Base-by-base conservation (phyloP, 2,888 invertebrate genomes). In the Entomobrya multifasciata region DNA sequence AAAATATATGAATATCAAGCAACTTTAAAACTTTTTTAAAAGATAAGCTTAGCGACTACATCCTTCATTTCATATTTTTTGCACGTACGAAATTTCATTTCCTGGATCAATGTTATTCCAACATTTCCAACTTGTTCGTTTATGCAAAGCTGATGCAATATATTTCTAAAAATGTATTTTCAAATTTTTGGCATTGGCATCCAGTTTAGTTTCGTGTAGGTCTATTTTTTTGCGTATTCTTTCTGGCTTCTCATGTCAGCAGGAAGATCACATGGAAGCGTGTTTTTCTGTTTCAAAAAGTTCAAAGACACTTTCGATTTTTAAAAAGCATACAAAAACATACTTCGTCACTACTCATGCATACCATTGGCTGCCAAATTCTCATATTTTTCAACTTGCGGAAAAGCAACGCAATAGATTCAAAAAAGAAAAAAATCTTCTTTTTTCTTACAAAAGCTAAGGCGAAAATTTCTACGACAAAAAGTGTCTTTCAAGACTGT, bases 251-350 rank as follows among this genome's bases (percentile, higher is more conserved):
- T n/a, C 60, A 60, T 36, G 4, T 36, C 5, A 27, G 6, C 22
- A 27, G 17, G 57, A 3, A 22, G 25, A 62, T 62, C 62, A 62
- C 62, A 62, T 62, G 62, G 62, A n/a, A 62, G 36, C 8, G 11
- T 62, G 27, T 62, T 62, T 62, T 62, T 60, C 55, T 6, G 27
- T 62, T 36, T 62, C 62, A 3, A 20, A 62, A 62, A 62, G 62
- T 62, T 62, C 62, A 62, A 62, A 62, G 62, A 36, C 62, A 49
- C 13, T 62, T 62, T 62, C 62, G 1, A 20, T 62, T 62, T 30
- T 6, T 17, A 62, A 62, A 62, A 36, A 20, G 36, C 36, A 17
- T n/a, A 36, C 15, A 62, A 30, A 36, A 30, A 62, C 36, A n/a
- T 36, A 20, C 17, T 62, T 62, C n/a, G 13, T 15, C 6, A 25